Base-by-base conservation (phyloP, 2,888 invertebrate species). In the Drosophila ezoana region DNA sequence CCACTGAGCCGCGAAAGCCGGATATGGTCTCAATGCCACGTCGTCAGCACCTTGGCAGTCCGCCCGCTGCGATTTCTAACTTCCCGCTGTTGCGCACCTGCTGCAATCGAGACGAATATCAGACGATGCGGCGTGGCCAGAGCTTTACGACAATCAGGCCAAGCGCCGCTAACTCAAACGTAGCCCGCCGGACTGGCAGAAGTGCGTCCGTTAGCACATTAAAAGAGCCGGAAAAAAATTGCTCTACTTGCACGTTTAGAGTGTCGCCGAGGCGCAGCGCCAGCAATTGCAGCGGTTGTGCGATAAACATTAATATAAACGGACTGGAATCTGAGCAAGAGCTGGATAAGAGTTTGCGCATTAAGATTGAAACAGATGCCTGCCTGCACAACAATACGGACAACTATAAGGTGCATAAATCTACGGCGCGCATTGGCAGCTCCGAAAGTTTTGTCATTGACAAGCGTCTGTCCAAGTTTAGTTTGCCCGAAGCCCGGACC, bases 261-360 rank as follows among this genome's bases (percentile, higher is more conserved):
- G 38, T 75, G 3, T 20, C 32, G 10, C 20, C 53, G 1, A 71
- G 47, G 23, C 47, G 56, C 9, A 87, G 72, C 16, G 47, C 18
- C 2, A 73, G 69, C 64, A 44, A 43, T n/a, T 66, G 75, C 41
- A 82, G 88, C 5, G 83, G 86, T 4, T 90, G 89, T 54, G 79
- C 81, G 11, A 90, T 90, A 1, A 90, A 86, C 56, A 90, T 90
- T 11, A 86, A 81, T 20, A 90, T 90, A 13, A 76, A 77, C 9
- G 69, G 59, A 14, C 41, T 69, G 18, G 67, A 75, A 8, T 14
- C 71, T 0, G 44, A 64, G 48, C 56, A 37, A 11, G 77, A 62
- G 20, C 40, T 49, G 23, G 66, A 78, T 32, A 84, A 90, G 13
- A 81, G 84, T 40, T 37, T 89, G 18, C 79, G 72, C 2, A 87